Evolutionary conservation across 1,140 invertebrate species (phyloP).

Genomic region (Penaeus indicus): DNA sequence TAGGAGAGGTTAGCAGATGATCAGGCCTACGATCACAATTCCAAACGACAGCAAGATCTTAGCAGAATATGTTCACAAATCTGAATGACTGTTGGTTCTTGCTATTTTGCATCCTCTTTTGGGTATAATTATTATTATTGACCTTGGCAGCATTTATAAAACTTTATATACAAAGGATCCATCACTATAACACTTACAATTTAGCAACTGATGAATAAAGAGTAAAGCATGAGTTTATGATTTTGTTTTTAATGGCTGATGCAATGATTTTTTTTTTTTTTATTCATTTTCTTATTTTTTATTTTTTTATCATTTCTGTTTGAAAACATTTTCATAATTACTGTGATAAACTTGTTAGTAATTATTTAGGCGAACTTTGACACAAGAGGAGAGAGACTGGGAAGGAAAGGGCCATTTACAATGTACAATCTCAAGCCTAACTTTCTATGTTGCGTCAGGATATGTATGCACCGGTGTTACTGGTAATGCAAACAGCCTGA

Average conservation of each 20-base stretch:
- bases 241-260: slow-evolving; percentile 42
- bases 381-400: no score
- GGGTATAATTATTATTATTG: slow-evolving; percentile 33
- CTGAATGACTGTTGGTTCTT: slow-evolving; percentile 9
- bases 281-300: not conserved
- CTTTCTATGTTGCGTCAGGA: no score
- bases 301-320: no score
- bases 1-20: no score
- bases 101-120: slow-evolving; percentile 48
- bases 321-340: no score
- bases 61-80: not conserved
- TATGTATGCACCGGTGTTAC: no score
- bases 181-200: slow-evolving; percentile 60
- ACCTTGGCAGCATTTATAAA: slow-evolving; percentile 57
- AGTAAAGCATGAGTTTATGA: slow-evolving; percentile 52
- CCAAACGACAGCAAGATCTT: slow-evolving; percentile 15
- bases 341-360: no score
- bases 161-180: slow-evolving; percentile 57
- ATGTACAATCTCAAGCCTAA: no score
- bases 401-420: no score
- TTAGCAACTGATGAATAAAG: slow-evolving; percentile 56
- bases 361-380: no score
- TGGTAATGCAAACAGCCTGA: no score
- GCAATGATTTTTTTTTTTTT: slow-evolving; percentile 32
- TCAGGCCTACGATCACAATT: not conserved